A percentile compares a stretch with the other conserved stretches of the same genome.
These are phyloP conservation scores for Babyrousa celebensis DNA, from an alignment of 2,797 vertebrate species.

Conservation along the genomic window DNA sequence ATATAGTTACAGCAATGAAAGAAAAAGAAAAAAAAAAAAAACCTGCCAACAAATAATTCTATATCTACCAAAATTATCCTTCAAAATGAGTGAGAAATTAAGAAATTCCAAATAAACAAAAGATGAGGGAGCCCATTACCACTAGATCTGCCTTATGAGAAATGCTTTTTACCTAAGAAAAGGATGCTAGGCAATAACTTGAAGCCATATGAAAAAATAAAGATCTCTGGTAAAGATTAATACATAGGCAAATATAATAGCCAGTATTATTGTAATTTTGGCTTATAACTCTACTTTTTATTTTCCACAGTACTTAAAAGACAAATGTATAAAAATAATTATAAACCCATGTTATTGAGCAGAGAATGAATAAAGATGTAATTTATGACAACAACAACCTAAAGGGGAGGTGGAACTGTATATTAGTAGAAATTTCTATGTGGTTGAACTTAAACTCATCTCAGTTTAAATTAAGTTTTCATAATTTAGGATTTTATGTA, in stretches of 20 bases:
- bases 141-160: neutral
- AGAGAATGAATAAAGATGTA: neutral
- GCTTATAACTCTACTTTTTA: neutral
- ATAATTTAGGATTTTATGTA: neutral
- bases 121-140: neutral
- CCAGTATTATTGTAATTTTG: neutral
- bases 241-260: neutral
- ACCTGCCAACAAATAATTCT: neutral
- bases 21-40: neutral
- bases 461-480: neutral
- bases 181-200: neutral
- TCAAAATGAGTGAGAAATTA: constrained; percentile 24
- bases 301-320: neutral
- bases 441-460: neutral
- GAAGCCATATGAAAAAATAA: neutral
- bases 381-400: neutral
- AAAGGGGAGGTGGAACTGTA: neutral
- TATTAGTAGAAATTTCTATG: neutral
- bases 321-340: neutral
- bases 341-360: neutral
- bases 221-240: neutral
- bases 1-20: neutral
- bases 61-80: neutral
- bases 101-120: constrained; percentile 3
- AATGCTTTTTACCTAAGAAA: neutral